These are phyloP conservation scores for Dromas ardeola DNA, from an alignment of 2,113 vertebrate species.

Conservation along the genomic window DNA sequence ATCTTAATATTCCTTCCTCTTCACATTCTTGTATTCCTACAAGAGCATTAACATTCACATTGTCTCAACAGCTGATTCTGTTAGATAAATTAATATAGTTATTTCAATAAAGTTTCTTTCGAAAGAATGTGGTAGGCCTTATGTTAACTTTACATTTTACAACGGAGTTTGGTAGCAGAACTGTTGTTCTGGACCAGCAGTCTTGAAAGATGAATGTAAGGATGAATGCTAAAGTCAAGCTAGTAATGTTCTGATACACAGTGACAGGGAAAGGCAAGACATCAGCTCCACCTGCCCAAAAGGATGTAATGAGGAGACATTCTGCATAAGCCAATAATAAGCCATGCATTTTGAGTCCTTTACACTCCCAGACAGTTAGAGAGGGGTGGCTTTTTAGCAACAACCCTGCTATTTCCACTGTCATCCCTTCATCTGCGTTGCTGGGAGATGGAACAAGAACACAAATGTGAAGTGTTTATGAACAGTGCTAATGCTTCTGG, in stretches of 20 bases:
- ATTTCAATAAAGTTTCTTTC: not conserved
- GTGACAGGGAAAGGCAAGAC: not conserved
- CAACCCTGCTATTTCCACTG: not conserved
- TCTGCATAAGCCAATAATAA: not conserved
- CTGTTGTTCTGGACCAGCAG: not conserved
- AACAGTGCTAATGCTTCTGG: not conserved
- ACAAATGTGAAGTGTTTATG: not conserved
- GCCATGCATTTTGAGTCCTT: not conserved
- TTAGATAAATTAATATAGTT: not conserved
- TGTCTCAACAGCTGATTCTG: not conserved
- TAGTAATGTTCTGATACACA: not conserved
- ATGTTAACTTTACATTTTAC: not conserved
- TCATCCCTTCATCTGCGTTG: not conserved
- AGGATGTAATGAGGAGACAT: not conserved
- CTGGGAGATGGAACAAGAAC: not conserved
- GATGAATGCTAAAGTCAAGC: not conserved
- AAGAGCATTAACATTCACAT: not conserved
- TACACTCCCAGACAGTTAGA: not conserved
- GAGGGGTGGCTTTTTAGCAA: not conserved
- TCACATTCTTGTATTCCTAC: not conserved
- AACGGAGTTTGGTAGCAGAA: accelerated
- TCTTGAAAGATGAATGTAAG: not conserved
- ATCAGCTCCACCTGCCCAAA: not conserved
- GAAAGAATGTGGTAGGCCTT: not conserved
- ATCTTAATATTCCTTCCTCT: not conserved